Evolutionary conservation across 2,888 invertebrate genomes (phyloP), one percentile per base, ranked within the genome.

Genomic region (Andrena trimmerana): DNA sequence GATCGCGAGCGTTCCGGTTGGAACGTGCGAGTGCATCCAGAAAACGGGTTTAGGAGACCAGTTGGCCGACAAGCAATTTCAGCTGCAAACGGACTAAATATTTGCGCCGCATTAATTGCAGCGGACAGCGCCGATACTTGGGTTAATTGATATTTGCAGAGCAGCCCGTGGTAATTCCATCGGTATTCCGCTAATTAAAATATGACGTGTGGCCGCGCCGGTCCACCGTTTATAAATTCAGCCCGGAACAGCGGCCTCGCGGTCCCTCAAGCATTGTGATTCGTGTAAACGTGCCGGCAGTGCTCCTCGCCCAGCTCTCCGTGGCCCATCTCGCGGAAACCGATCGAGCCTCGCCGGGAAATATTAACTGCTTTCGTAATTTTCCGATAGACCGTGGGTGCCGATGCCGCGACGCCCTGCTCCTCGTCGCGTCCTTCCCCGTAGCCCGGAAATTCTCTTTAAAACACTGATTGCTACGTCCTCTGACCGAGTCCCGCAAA

Each of bases 131-230:
- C 83, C 83, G 85, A 88, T 89, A 88, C 88, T 89, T 87, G 78
- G 78, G 74, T 88, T 90, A 90, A 90, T 90, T 90, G 90, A 90
- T 91, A 90, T 91, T 90, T 90, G 84, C 89, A 78, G 69, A 88
- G 81, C 80, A 83, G 80, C 74, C 72, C 60, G 81, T 72, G 85
- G 85, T 86, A 86, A 91, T 91, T 91, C 82, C 88, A 87, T 83
- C 70, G 87, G 85, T 84, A 83, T 89, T 87, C 78, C 81, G 78
- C 86, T 89, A 90, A 91, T 91, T 91, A 91, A 90, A 91, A 90
- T 90, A 88, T 89, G 86, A 84, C 86, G 80, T 86, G 80, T 78
- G 77, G 67, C 66, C 13, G 29, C 29, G 29, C 33, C 60, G 54
- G 31, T n/a, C 27, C 24, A 60, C 5, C 77, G 83, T 71, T 84